Evolutionary conservation across 2,888 invertebrate genomes (phyloP).

Genomic region (Lamellibrachia columna): DNA sequence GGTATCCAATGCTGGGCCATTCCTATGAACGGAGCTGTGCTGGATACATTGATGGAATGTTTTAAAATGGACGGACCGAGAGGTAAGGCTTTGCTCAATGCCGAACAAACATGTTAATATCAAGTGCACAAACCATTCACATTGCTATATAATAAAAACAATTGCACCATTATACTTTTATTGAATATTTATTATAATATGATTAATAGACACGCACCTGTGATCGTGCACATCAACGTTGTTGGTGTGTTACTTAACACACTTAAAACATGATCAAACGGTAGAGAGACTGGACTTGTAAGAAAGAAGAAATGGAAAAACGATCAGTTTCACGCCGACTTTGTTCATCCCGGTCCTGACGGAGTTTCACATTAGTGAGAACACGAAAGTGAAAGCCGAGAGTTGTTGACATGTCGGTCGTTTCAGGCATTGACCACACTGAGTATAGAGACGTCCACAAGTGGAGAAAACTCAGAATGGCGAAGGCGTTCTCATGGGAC

Average conservation of each 20-base stretch:
- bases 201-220: no score
- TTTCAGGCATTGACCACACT: constrained; percentile 24
- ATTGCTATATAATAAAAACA: no score
- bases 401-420: neutral
- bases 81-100: neutral
- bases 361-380: neutral
- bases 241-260: no score
- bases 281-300: no score
- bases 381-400: neutral
- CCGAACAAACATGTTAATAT: no score
- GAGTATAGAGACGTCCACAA: constrained; percentile 21
- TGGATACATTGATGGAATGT: neutral
- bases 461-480: constrained; percentile 13
- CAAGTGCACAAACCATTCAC: no score
- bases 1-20: neutral
- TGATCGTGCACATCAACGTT: no score
- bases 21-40: constrained; percentile 7
- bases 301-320: no score
- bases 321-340: no score
- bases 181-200: no score
- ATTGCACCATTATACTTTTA: no score
- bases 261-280: no score
- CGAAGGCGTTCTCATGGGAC: neutral
- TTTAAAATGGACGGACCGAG: constrained; percentile 22
- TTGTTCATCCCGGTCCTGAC: neutral